A percentile compares a stretch with the other conserved stretches of the same genome.
Conservation (phyloP, 1,140 invertebrate genomes). For the Goniozus legneri region DNA sequence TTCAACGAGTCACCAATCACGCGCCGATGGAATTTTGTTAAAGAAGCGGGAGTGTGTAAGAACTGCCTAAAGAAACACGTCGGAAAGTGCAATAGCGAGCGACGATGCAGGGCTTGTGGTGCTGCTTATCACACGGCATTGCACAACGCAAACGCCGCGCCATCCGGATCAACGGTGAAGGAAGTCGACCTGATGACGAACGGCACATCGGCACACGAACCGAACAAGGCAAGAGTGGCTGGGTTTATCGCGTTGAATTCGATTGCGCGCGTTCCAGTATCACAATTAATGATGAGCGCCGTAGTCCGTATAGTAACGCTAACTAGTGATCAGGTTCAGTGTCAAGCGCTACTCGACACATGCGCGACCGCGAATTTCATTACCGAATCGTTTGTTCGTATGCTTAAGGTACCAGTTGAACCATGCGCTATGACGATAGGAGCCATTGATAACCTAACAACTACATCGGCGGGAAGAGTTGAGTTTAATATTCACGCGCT, state of each 20-base stretch:
- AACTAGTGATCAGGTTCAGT: neutral
- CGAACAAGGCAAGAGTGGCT: neutral
- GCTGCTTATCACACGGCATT: neutral
- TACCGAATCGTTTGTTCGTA: neutral
- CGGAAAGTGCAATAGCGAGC: neutral
- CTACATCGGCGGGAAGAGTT: neutral
- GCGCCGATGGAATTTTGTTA: neutral
- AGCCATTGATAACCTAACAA: neutral
- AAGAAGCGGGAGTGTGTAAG: neutral
- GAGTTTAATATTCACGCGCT: neutral
- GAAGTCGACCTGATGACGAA: neutral
- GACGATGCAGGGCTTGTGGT: neutral
- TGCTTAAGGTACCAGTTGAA: neutral
- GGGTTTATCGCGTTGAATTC: neutral
- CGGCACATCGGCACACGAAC: neutral
- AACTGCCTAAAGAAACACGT: neutral
- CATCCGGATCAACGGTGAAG: too few relatives aligned
- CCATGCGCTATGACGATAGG: neutral
- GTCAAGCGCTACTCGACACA: neutral
- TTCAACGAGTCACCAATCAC: neutral
- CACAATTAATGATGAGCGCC: neutral
- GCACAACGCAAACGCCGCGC: neutral
- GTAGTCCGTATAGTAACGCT: neutral
- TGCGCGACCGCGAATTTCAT: conserved; percentile 5
- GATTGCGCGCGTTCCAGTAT: neutral